Evolutionary conservation across 2,888 invertebrate species (phyloP).

Genomic region (Nephrotoma guestfalica): DNA sequence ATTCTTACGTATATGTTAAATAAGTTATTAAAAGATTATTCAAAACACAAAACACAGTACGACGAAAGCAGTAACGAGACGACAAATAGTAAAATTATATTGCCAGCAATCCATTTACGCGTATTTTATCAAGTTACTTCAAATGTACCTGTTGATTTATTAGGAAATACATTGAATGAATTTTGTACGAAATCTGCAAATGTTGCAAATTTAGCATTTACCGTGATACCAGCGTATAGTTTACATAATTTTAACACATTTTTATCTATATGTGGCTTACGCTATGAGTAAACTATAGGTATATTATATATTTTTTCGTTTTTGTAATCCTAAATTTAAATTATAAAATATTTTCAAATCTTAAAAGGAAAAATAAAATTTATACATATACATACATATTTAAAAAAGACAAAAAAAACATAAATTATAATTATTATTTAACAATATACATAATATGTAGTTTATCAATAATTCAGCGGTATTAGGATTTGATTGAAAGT

Average conservation of each 20-base stretch:
- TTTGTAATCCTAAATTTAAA: too few species aligned
- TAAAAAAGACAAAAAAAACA: neutral
- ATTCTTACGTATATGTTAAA: conserved; percentile 40
- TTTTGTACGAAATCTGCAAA: conserved; percentile 16
- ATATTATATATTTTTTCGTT: conserved; percentile 1
- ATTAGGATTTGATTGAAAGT: too few species aligned
- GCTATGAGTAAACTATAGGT: conserved; percentile 42
- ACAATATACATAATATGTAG: too few species aligned
- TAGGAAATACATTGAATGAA: conserved; percentile 31
- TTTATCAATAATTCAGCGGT: too few species aligned
- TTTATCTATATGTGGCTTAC: conserved; percentile 67
- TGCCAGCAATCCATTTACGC: conserved; percentile 55
- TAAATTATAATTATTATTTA: too few species aligned
- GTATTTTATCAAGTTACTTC: conserved; percentile 60
- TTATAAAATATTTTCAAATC: neutral
- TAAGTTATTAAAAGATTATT: conserved; percentile 35
- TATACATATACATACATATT: neutral
- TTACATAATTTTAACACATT: conserved; percentile 70
- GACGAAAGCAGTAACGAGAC: conserved; percentile 11
- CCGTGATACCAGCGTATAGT: conserved; percentile 63
- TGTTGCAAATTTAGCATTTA: conserved; percentile 44
- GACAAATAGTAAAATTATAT: conserved; percentile 31
- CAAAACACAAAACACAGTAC: conserved; percentile 26
- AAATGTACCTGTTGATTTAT: conserved; percentile 33
- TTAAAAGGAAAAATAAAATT: neutral